phyloP scores from a whole-genome alignment of 64 coral and sea anemone species.

The Stichodactyla helianthus region DNA sequence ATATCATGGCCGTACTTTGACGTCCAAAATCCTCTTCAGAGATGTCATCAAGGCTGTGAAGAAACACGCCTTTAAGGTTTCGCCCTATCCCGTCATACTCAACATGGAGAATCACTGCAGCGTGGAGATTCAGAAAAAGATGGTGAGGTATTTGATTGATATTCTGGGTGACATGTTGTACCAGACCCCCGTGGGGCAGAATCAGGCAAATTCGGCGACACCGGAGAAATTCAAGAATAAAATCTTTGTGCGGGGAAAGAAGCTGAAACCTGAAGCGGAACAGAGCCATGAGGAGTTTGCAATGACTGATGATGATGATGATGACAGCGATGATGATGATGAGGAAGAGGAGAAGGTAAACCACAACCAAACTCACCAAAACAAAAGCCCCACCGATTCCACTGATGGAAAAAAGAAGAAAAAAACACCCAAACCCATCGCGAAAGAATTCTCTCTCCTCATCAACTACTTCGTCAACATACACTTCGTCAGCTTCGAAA shows the following conservation, averaged over 20 bases:
- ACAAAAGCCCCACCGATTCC: not conserved
- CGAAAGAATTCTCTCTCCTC: slow-evolving; percentile 22
- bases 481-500: not conserved
- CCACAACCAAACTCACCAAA: not conserved
- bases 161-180: not conserved
- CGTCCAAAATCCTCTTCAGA: slow-evolving; percentile 66
- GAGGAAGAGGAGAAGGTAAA: not conserved
- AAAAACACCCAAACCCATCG: not conserved
- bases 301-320: not conserved
- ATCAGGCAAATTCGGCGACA: not conserved
- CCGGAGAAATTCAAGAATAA: slow-evolving; percentile 4
- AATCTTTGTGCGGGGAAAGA: slow-evolving; percentile 2
- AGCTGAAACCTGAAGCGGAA: slow-evolving; percentile 8
- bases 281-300: not conserved
- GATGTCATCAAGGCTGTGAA: slow-evolving; percentile 50
- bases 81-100: slow-evolving; percentile 20
- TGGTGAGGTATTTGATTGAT: not conserved
- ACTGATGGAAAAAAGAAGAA: not conserved
- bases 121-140: slow-evolving; percentile 5
- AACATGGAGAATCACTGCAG: slow-evolving; percentile 27
- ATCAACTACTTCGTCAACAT: slow-evolving; percentile 16
- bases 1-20: slow-evolving; percentile 68
- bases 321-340: not conserved
- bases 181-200: not conserved
- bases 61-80: slow-evolving; percentile 53